Conservation (phyloP, 2,797 vertebrate species). For the Cheirogaleus major region DNA sequence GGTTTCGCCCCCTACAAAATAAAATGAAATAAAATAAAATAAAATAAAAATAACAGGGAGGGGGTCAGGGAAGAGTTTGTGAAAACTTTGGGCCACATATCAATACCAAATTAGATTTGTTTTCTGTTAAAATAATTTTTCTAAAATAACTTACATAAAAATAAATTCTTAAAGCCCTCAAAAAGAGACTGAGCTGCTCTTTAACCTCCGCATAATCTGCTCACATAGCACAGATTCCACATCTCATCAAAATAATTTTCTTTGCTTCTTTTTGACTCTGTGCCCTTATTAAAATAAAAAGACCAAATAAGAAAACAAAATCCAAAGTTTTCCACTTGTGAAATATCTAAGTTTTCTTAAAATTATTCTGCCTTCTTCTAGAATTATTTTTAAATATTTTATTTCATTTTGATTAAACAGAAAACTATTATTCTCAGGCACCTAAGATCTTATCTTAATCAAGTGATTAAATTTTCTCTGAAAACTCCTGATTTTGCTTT, state of each 20-base stretch:
- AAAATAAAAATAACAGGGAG: no score
- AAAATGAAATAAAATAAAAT: no score
- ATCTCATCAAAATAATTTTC: neutral
- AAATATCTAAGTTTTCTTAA: neutral
- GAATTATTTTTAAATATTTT: neutral
- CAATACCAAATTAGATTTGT: neutral
- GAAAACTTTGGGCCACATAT: neutral
- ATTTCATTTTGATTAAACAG: neutral
- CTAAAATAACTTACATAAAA: neutral
- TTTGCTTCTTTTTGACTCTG: neutral
- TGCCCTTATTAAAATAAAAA: neutral
- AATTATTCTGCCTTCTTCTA: neutral
- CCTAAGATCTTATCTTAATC: neutral
- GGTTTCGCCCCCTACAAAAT: no score
- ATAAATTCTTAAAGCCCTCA: neutral
- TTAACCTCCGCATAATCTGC: neutral
- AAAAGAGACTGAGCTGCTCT: neutral
- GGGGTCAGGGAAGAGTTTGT: neutral
- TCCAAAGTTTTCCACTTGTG: neutral
- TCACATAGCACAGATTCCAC: neutral
- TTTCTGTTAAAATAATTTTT: neutral
- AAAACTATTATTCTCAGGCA: neutral
- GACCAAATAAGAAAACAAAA: neutral
- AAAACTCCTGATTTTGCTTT: neutral
- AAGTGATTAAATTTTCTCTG: neutral